Evolutionary conservation across 2,888 invertebrate genomes (phyloP).

Genomic region (Nipponacmea schrenckii): DNA sequence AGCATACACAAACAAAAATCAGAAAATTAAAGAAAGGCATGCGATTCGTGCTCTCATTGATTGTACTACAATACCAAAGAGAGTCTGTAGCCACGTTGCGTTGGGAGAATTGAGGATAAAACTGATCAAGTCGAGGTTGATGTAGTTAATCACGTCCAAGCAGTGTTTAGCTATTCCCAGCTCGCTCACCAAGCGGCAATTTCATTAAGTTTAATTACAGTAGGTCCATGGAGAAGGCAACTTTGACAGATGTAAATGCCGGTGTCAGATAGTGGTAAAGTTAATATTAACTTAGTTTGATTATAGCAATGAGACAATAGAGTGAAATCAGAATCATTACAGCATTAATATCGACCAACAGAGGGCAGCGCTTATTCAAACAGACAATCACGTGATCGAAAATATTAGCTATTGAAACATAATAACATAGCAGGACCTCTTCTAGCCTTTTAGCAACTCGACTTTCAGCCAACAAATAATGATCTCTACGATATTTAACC

Average conservation of each 20-base stretch:
- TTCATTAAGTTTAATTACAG: slow-evolving; percentile 8
- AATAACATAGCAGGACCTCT: slow-evolving; percentile 3
- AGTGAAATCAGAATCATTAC: not conserved
- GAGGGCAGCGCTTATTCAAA: not conserved
- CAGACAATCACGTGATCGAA: not conserved
- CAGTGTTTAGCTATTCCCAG: slow-evolving; percentile 4
- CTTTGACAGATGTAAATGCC: slow-evolving; percentile 9
- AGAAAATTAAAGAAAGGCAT: slow-evolving; percentile 8
- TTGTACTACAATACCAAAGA: slow-evolving; percentile 4
- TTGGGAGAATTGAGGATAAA: slow-evolving; percentile 3
- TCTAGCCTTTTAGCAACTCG: slow-evolving; percentile 5
- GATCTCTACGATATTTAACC: not conserved
- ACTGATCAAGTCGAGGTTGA: not conserved
- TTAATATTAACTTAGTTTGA: slow-evolving; percentile 1
- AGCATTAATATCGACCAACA: not conserved
- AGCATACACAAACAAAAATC: slow-evolving; percentile 3
- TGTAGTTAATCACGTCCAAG: slow-evolving; percentile 4
- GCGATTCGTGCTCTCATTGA: slow-evolving; percentile 3
- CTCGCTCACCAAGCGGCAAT: slow-evolving; percentile 9
- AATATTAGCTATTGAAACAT: not conserved
- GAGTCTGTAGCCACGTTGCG: not conserved
- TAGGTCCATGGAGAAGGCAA: slow-evolving; percentile 7
- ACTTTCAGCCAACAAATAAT: not conserved
- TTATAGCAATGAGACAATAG: not conserved
- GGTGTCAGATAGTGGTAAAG: not conserved